Base-by-base conservation (phyloP, 2,797 vertebrate genomes). In the Leuciscus waleckii region DNA sequence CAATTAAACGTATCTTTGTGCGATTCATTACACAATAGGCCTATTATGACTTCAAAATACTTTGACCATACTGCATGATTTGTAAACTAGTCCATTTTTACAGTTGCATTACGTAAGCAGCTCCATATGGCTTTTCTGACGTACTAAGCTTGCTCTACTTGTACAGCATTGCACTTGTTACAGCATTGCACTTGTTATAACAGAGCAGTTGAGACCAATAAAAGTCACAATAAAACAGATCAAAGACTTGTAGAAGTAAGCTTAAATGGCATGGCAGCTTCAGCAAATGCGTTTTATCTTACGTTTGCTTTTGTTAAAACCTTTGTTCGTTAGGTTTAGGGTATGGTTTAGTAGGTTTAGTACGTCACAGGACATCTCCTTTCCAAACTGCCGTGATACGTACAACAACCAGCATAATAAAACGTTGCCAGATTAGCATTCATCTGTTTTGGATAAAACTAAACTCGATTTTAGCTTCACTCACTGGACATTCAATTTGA, bases 221-320 rank as follows among this genome's bases (percentile, higher is more conserved):
- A 74, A 71, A 71, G n/a, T 73, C 70, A 73, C 16, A 17, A 49
- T 29, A 19, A 73, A 76, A 76, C 32, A 9, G 32, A 37, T 56
- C 32, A 76, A 37, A 56, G 74, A 7, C 32, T 76, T 37, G 32
- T 14, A 56, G 11, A 37, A 76, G 19, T 8, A 76, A 37, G 29
- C 32, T n/a, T 35, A 37, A 76, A 56, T 37, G 6, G 0, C 13
- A 35, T 37, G 21, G 49, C 14, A 37, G 32, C 32, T 76, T 37
- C 49, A 58, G 11, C 7, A 2, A 56, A 56, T 56, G 74, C 2
- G 1, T 35, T 74, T 51, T 58, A 51, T 56, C 49, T 56, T 35
- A 23, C 1, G 21, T 54, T 54, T 75, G 10, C 4, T 49, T 26
- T 49, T 29, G 14, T 73, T 17, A 49, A 73, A 9, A 19, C 3